Percentiles rank a stretch among this genome's conserved stretches.
Conservation (phyloP, 23 tunicate genomes). For the Botrylloides violaceus region DNA sequence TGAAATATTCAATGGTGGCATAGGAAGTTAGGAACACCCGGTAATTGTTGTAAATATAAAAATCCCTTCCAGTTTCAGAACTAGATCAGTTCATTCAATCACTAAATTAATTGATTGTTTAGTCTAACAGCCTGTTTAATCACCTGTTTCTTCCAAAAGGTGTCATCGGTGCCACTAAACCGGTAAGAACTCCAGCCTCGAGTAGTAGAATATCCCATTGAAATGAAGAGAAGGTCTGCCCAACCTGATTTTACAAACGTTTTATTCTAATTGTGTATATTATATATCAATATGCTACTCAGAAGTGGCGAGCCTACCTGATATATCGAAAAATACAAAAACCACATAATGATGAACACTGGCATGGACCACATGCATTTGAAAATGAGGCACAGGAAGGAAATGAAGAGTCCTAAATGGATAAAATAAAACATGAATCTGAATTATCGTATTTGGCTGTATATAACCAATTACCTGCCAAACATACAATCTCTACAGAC, state of each 20-base stretch:
- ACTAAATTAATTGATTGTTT: no score
- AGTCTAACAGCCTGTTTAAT: no score
- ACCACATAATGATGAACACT: slow-evolving; percentile 38
- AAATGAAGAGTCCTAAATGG: slow-evolving; percentile 43
- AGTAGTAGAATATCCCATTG: slow-evolving; percentile 97
- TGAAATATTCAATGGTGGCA: no score
- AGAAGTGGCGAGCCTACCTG: slow-evolving; percentile 35
- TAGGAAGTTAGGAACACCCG: no score
- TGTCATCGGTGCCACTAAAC: slow-evolving; percentile 44
- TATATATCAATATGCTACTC: not conserved
- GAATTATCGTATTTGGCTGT: no score
- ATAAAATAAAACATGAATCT: not conserved
- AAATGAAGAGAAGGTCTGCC: slow-evolving; percentile 89
- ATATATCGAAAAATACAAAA: slow-evolving; percentile 63
- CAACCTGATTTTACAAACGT: slow-evolving; percentile 54
- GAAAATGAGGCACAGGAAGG: slow-evolving; percentile 41
- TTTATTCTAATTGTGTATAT: no score
- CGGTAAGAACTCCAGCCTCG: slow-evolving; percentile 77
- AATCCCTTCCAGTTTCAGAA: no score
- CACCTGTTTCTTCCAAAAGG: slow-evolving; percentile 11
- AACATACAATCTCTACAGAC: slow-evolving; percentile 13
- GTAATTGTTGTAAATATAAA: no score
- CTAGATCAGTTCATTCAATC: no score
- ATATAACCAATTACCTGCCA: not conserved
- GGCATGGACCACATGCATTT: slow-evolving; percentile 30